Base-by-base conservation (phyloP, 2,797 vertebrate genomes). In the Limosa lapponica region DNA sequence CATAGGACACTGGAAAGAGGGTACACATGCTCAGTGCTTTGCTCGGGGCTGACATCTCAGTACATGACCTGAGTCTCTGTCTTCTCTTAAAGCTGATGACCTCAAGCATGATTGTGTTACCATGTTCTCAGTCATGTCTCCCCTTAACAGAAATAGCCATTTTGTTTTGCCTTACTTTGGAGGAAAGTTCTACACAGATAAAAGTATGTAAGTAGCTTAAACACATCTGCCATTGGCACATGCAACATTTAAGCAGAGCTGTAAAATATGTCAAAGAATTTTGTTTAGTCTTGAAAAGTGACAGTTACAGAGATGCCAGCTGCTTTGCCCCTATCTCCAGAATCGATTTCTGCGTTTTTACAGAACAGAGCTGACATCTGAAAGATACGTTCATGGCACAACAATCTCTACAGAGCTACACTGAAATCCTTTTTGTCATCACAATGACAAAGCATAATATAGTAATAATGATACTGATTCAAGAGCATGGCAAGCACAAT, bases 361-460 rank as follows among this genome's bases (percentile, higher is more conserved):
- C 39, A 82, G 80, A 91, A 46, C 5, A 44, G 55, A 91, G 23
- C 19, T 83, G 75, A 59, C 43, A 44, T 73, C 69, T 82, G 48
- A 86, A 90, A 85, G 58, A 61, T 13, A 6, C 16, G 43, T 65
- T 22, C 0, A 0, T 46, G 46, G 58, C 75, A 91, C 41, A 81
- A 61, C 32, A 80, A 30, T 44, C 82, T 93, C 75, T 54, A 23
- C 30, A 88, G 61, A 88, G 39, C 48, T 75, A n/a, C 46, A 37
- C 36, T 75, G 51, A 96, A 95, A 95, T 78, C 36, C n/a, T 74
- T 87, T 91, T 70, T 91, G 79, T 59, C 58, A 64, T 55, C 54
- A 49, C 43, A 86, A 49, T 86, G 82, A 83, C 61, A 81, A 80
- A 86, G n/a, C 73, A 58, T 81, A 90, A 81, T 61, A 83, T 92